Evolutionary conservation across 2,797 vertebrate genomes (phyloP).

Genomic region (Mus caroli): DNA sequence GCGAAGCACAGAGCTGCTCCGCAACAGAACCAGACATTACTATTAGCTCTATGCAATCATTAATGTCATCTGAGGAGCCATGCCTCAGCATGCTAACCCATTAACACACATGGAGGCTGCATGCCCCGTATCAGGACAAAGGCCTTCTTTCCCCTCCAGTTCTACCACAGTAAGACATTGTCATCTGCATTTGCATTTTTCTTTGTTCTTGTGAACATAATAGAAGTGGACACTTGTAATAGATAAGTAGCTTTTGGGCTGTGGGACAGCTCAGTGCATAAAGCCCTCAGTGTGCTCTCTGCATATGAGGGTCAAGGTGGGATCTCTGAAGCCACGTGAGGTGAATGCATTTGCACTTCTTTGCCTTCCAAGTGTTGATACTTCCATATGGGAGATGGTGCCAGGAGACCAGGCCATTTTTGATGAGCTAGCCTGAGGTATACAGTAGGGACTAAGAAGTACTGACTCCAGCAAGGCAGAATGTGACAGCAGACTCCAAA

Average conservation of each 20-base stretch:
- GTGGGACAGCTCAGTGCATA: neutral
- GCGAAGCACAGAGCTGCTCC: neutral
- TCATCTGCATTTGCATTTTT: neutral
- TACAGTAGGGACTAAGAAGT: neutral
- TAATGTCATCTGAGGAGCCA: slow-evolving; percentile 10
- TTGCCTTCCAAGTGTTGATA: no score
- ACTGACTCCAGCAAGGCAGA: neutral
- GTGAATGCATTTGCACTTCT: no score
- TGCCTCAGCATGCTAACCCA: neutral
- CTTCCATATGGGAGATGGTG: neutral
- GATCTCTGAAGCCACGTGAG: neutral
- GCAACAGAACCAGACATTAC: neutral
- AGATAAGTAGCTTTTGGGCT: neutral
- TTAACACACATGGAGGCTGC: slow-evolving; percentile 19
- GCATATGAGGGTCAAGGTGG: neutral
- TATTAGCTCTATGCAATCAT: neutral
- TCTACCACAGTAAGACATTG: slow-evolving; percentile 4
- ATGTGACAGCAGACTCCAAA: neutral
- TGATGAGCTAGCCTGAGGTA: neutral
- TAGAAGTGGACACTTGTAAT: neutral
- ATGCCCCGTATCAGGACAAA: neutral
- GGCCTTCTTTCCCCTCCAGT: neutral
- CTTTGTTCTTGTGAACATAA: neutral
- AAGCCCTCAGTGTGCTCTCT: neutral
- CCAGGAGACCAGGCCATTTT: neutral